Percentiles rank a stretch among this genome's conserved stretches.
Conservation (phyloP, 2,797 vertebrate genomes). For the Gila robusta region DNA sequence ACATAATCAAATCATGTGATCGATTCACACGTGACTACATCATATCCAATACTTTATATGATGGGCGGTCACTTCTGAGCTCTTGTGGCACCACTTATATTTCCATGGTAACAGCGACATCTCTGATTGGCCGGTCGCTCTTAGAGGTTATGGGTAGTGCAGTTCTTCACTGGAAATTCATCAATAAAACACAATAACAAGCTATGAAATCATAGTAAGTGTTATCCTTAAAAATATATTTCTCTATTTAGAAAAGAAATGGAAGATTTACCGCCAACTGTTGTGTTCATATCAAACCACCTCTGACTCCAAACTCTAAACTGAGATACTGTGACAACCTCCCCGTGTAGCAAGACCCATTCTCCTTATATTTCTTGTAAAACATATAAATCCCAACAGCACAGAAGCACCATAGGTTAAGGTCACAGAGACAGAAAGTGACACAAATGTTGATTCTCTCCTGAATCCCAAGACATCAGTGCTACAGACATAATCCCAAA, state of each 20-base stretch:
- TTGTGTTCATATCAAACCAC: too few species aligned
- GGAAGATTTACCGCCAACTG: not conserved
- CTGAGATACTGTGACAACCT: not conserved
- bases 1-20: not conserved
- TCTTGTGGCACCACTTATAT: not conserved
- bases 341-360: not conserved
- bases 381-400: conserved; percentile 61
- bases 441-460: conserved; percentile 67
- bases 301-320: too few species aligned
- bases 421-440: conserved; percentile 55
- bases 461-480: conserved; percentile 69
- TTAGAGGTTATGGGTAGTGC: not conserved
- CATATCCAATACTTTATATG: not conserved
- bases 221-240: not conserved
- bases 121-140: not conserved
- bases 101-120: not conserved
- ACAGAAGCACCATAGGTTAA: conserved; percentile 56
- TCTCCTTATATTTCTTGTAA: conserved; percentile 9
- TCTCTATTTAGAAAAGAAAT: not conserved
- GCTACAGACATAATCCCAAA: conserved; percentile 76
- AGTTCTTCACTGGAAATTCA: not conserved
- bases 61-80: not conserved
- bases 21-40: not conserved
- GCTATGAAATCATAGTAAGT: too few species aligned
- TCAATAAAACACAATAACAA: not conserved